These are phyloP conservation scores for Hydrolagus colliei DNA, from an alignment of 2,797 vertebrate species.

Conservation along the genomic window DNA sequence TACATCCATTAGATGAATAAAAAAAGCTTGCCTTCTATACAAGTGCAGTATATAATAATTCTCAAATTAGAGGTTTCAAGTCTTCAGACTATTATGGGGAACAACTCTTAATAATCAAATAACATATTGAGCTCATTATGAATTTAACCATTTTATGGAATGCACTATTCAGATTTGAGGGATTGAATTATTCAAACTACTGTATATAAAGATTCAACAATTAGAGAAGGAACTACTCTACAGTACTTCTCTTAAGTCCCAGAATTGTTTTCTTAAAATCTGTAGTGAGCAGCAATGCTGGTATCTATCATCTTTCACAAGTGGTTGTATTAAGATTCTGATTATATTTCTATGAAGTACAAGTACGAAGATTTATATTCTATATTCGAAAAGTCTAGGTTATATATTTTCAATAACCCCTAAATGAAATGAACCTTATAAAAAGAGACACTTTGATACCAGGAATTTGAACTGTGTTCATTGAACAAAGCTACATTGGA, in stretches of 20 bases:
- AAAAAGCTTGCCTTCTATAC: too few relatives aligned
- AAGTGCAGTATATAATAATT: not conserved
- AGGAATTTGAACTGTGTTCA: not conserved
- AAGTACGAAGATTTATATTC: not conserved
- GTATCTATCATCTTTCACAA: not conserved
- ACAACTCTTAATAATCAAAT: too few relatives aligned
- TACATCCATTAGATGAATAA: too few relatives aligned
- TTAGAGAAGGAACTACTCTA: too few relatives aligned
- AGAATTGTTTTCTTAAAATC: not conserved
- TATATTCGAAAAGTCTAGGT: not conserved
- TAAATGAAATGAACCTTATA: not conserved
- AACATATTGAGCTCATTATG: too few relatives aligned
- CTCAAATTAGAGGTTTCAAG: not conserved
- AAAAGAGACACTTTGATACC: not conserved
- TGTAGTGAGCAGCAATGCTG: not conserved
- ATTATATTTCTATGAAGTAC: not conserved
- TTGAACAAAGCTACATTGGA: not conserved
- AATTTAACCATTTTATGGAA: too few relatives aligned
- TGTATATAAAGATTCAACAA: too few relatives aligned
- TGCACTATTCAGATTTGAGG: not conserved
- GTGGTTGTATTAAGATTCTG: not conserved
- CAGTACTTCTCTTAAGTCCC: not conserved
- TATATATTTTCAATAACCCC: not conserved
- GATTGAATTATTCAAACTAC: not conserved
- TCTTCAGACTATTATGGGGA: not conserved